phyloP scores from a whole-genome alignment of 2,797 vertebrate genomes.

The Salarias fasciatus region DNA sequence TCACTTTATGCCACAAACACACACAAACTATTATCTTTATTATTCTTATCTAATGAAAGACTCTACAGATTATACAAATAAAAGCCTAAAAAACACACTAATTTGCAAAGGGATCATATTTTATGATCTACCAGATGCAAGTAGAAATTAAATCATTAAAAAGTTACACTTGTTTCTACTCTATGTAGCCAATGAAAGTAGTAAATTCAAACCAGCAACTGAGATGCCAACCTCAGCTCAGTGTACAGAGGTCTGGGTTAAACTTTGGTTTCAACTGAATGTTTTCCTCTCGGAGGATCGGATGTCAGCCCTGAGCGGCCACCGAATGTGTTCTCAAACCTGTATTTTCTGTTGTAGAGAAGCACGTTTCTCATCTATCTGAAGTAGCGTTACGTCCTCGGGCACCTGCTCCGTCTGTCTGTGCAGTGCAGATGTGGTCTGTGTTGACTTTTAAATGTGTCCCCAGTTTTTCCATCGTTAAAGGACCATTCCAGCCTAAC shows the following conservation, averaged over 20 bases:
- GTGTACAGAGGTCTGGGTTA: background rate
- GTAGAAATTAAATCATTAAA: no score
- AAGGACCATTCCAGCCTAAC: conserved; percentile 20
- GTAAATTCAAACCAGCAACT: conserved; percentile 6
- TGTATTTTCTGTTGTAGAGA: background rate
- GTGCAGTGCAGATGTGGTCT: conserved; percentile 3
- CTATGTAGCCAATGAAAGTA: no score
- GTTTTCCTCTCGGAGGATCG: conserved; percentile 10
- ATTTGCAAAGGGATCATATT: no score
- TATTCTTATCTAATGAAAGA: no score
- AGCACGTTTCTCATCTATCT: conserved; percentile 1
- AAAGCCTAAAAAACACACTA: no score
- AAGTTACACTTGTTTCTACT: no score
- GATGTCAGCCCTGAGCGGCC: background rate
- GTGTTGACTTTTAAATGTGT: conserved; percentile 15
- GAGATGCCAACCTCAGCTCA: background rate
- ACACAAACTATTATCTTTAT: no score
- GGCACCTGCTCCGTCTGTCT: conserved; percentile 3
- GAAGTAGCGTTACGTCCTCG: conserved; percentile 10
- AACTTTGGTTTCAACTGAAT: conserved; percentile 19
- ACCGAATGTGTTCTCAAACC: conserved; percentile 9
- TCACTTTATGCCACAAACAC: no score
- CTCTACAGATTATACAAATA: no score
- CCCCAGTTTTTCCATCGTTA: conserved; percentile 1
- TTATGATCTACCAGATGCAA: no score